Percentiles rank a stretch among this genome's conserved stretches.
Evolutionary conservation across 2,888 invertebrate species (phyloP).

Genomic region (Lasioglossum figueresi): DNA sequence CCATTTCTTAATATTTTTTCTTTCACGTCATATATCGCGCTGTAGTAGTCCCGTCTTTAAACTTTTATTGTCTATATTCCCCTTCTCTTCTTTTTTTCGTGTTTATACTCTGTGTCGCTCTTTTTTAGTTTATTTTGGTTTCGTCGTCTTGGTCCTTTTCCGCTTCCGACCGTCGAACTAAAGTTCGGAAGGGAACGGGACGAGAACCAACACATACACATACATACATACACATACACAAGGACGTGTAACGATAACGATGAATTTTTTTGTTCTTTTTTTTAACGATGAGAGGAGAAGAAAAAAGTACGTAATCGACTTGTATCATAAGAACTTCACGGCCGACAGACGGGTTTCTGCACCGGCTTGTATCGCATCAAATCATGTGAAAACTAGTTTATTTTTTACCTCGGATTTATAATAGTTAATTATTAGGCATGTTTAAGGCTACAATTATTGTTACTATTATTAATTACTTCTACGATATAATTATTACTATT

Average conservation of each 20-base stretch:
- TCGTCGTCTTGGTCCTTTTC: slow-evolving; percentile 53
- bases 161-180: slow-evolving; percentile 48
- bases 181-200: slow-evolving; percentile 44
- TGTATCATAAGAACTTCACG: slow-evolving; percentile 72
- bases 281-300: not conserved
- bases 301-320: slow-evolving; percentile 52
- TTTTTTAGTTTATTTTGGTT: slow-evolving; percentile 39
- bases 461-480: slow-evolving; percentile 72
- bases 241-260: slow-evolving; percentile 12
- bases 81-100: slow-evolving; percentile 41
- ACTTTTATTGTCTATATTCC: slow-evolving; percentile 48
- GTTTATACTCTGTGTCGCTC: slow-evolving; percentile 42
- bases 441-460: slow-evolving; percentile 73
- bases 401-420: slow-evolving; percentile 74
- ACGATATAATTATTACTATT: slow-evolving; percentile 71
- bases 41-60: slow-evolving; percentile 61
- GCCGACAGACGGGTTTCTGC: slow-evolving; percentile 69
- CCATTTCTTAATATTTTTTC: slow-evolving; percentile 34
- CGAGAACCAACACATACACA: slow-evolving; percentile 19
- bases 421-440: slow-evolving; percentile 73
- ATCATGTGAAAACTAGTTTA: slow-evolving; percentile 64
- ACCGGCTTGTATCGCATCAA: slow-evolving; percentile 56
- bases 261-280: slow-evolving; percentile 52
- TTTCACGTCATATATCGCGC: slow-evolving; percentile 71
- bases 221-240: not conserved